These are phyloP conservation scores for Mythimna albipuncta DNA, from an alignment of 2,888 invertebrate genomes.

Conservation along the genomic window DNA sequence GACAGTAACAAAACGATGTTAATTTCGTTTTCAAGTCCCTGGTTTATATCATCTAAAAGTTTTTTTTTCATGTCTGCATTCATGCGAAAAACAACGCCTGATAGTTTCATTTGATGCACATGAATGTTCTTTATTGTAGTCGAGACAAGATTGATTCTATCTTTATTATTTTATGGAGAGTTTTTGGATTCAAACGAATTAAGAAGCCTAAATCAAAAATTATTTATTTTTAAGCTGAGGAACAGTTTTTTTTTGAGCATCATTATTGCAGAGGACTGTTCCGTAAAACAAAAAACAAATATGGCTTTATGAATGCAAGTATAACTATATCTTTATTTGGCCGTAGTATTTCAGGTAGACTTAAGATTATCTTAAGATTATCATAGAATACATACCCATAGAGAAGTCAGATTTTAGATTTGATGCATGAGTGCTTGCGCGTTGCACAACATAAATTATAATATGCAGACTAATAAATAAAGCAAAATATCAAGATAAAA, in stretches of 20 bases:
- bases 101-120: not conserved
- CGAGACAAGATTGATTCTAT: not conserved
- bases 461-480: not conserved
- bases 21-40: too few species aligned
- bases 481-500: not conserved
- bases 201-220: not conserved
- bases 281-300: not conserved
- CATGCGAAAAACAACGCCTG: too few species aligned
- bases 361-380: too few species aligned
- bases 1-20: too few species aligned
- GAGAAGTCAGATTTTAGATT: not conserved
- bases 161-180: not conserved
- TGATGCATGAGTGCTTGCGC: not conserved
- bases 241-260: not conserved
- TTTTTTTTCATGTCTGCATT: too few species aligned
- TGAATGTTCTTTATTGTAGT: not conserved
- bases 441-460: not conserved
- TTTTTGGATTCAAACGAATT: not conserved
- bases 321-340: not conserved
- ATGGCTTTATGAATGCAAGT: not conserved
- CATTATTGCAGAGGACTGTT: not conserved
- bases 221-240: not conserved
- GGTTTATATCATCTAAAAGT: too few species aligned
- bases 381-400: not conserved
- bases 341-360: not conserved